A percentile compares a stretch with the other conserved stretches of the same genome.
Evolutionary conservation across 2,888 invertebrate species (phyloP).

Genomic region (Sphaeridia pumilis): DNA sequence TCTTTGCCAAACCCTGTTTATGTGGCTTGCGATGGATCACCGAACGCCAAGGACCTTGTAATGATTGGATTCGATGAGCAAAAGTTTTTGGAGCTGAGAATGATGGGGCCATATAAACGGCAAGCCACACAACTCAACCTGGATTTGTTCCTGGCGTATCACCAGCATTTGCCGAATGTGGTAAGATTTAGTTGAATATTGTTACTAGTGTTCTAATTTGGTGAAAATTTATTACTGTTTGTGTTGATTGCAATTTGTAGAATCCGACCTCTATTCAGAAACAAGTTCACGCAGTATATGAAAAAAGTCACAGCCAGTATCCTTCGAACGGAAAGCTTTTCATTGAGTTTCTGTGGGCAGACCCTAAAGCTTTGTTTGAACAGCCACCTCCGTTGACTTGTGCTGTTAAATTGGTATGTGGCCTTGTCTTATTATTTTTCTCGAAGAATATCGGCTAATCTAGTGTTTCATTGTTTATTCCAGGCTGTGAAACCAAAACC

Average conservation of each 20-base stretch:
- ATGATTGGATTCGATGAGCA: slow-evolving; percentile 23
- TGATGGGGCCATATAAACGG: slow-evolving; percentile 25
- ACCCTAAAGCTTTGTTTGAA: slow-evolving; percentile 24
- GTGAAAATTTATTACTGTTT: too few relatives aligned
- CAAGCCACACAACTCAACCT: slow-evolving; percentile 19
- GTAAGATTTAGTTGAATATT: too few relatives aligned
- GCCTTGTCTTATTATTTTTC: too few relatives aligned
- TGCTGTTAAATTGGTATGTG: slow-evolving; percentile 21
- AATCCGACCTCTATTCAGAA: slow-evolving; percentile 10
- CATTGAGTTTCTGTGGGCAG: slow-evolving; percentile 29
- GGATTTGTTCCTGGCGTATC: slow-evolving; percentile 20
- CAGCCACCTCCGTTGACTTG: slow-evolving; percentile 21
- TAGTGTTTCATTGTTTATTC: background rate
- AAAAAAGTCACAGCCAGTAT: slow-evolving; percentile 30
- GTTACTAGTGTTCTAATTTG: too few relatives aligned
- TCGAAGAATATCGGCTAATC: background rate
- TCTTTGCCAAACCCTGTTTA: slow-evolving; percentile 18
- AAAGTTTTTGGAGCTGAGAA: slow-evolving; percentile 19
- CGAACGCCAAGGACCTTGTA: slow-evolving; percentile 17
- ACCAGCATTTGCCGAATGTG: slow-evolving; percentile 21
- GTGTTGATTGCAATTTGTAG: too few relatives aligned
- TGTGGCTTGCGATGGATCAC: slow-evolving; percentile 21
- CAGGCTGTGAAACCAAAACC: slow-evolving; percentile 27
- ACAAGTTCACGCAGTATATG: slow-evolving; percentile 32
- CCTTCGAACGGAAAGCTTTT: slow-evolving; percentile 27